Evolutionary conservation across 1,140 invertebrate species (phyloP).

Genomic region (Drosophila chauvacae): DNA sequence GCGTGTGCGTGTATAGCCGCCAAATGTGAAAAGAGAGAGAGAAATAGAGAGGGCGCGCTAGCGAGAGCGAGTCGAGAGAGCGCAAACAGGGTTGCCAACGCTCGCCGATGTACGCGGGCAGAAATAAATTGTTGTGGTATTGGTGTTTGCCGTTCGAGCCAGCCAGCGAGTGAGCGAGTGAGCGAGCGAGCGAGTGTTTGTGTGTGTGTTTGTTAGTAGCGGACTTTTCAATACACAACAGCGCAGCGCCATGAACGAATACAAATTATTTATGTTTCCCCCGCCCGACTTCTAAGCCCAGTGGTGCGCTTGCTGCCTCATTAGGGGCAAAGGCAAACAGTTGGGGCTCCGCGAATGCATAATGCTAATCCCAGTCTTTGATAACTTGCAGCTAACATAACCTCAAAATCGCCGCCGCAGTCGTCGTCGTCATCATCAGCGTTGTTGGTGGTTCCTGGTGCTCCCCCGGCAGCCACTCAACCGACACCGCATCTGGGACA

Average conservation of each 20-base stretch:
- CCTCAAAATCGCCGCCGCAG: slow-evolving; percentile 81
- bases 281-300: slow-evolving; percentile 31
- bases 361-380: slow-evolving; percentile 67
- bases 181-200: slow-evolving; percentile 18
- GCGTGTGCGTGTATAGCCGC: slow-evolving; percentile 71
- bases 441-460: slow-evolving; percentile 68
- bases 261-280: slow-evolving; percentile 63
- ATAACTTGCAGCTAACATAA: slow-evolving; percentile 82
- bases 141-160: slow-evolving; percentile 21
- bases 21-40: slow-evolving; percentile 61
- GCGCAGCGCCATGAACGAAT: slow-evolving; percentile 49
- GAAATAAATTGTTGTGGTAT: slow-evolving; percentile 58
- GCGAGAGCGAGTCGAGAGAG: slow-evolving; percentile 36
- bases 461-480: slow-evolving; percentile 55
- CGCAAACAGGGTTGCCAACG: slow-evolving; percentile 63
- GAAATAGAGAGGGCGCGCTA: slow-evolving; percentile 42
- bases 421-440: slow-evolving; percentile 76
- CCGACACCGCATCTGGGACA: slow-evolving; percentile 35
- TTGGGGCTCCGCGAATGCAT: slow-evolving; percentile 38
- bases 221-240: slow-evolving; percentile 74
- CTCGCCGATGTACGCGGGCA: slow-evolving; percentile 51
- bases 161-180: slow-evolving; percentile 17
- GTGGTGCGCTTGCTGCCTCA: slow-evolving; percentile 16
- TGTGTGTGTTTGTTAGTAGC: slow-evolving; percentile 48
- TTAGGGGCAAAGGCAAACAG: slow-evolving; percentile 16